Conservation (phyloP, 2,888 invertebrate species). For the Holacanthella duospinosa region DNA sequence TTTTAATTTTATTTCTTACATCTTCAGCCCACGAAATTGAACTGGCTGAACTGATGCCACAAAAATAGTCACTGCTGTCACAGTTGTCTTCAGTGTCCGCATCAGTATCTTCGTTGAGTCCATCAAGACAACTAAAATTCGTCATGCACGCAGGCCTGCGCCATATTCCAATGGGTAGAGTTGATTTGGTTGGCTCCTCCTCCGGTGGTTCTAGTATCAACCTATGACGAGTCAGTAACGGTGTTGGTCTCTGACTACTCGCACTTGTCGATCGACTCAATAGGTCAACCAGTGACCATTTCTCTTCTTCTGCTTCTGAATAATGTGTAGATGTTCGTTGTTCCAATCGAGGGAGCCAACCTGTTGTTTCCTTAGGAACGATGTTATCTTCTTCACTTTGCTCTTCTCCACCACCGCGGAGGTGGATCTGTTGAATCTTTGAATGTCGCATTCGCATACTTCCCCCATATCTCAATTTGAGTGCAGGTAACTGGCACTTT, state of each 20-base stretch:
- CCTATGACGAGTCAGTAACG: too few species aligned
- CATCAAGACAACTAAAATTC: background rate
- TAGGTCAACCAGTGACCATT: background rate
- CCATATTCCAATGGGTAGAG: too few species aligned
- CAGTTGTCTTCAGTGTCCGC: background rate
- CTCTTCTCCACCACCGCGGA: background rate
- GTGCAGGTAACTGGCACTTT: too few species aligned
- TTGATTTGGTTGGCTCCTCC: too few species aligned
- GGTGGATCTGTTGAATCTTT: background rate
- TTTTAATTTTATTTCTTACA: too few species aligned
- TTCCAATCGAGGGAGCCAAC: background rate
- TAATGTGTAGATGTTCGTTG: background rate
- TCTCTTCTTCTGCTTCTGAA: background rate
- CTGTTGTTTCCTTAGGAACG: background rate
- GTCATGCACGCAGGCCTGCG: too few species aligned
- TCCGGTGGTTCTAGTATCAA: too few species aligned
- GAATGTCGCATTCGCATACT: background rate
- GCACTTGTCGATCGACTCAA: background rate
- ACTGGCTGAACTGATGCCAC: constrained; percentile 27
- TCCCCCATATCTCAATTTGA: background rate
- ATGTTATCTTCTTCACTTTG: too few species aligned
- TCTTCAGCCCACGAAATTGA: constrained; percentile 37
- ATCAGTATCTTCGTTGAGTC: background rate
- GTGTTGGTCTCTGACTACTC: background rate
- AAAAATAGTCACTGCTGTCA: background rate